Percentiles rank a stretch among this genome's conserved stretches.
Conservation (phyloP, 2,888 invertebrate genomes). For the Stenurella melanura region DNA sequence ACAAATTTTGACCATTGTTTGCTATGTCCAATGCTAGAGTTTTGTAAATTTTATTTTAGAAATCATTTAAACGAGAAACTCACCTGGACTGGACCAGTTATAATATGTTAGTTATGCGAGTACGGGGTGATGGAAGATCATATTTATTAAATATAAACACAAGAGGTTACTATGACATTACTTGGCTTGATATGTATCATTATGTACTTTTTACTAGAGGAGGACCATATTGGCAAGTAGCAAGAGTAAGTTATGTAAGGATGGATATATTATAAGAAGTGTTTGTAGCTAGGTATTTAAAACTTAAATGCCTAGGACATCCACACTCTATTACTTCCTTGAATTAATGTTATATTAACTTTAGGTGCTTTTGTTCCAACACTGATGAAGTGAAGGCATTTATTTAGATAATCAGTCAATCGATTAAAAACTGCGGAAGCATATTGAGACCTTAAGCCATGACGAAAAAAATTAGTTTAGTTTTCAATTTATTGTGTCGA, state of each 20-base stretch:
- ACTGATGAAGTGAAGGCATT: no score
- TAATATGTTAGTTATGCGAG: constrained; percentile 84
- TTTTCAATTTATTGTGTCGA: no score
- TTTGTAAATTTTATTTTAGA: constrained; percentile 74
- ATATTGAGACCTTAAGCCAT: no score
- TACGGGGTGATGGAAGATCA: constrained; percentile 95
- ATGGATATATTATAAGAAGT: neutral
- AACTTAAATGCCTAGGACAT: no score
- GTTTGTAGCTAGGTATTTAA: neutral
- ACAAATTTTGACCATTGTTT: constrained; percentile 54
- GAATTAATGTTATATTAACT: no score
- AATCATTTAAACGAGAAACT: constrained; percentile 85
- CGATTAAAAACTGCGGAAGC: no score
- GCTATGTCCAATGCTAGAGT: neutral
- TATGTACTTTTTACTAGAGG: constrained; percentile 95
- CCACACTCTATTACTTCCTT: no score
- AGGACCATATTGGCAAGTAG: constrained; percentile 98
- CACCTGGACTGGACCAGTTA: constrained; percentile 86
- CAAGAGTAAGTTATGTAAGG: constrained; percentile 78
- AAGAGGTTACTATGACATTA: constrained; percentile 86
- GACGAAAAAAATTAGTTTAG: no score
- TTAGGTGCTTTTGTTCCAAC: no score
- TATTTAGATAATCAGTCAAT: no score
- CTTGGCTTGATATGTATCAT: constrained; percentile 92
- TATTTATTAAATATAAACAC: constrained; percentile 89